Evolutionary conservation across 2,797 vertebrate species (phyloP).

Genomic region (Sebastes glaucus): DNA sequence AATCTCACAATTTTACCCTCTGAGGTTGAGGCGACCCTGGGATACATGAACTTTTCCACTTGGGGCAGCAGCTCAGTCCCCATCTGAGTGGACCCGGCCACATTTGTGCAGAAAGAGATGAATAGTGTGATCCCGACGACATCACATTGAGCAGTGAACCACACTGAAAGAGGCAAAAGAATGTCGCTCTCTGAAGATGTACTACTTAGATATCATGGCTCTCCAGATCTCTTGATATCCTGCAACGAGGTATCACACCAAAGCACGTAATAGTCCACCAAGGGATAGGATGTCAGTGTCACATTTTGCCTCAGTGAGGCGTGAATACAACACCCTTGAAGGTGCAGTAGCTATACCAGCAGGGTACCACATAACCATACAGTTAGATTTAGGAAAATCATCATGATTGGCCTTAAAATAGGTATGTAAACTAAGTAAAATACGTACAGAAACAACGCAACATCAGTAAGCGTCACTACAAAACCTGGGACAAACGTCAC

Average conservation of each 20-base stretch:
- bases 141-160: neutral
- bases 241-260: no score
- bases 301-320: rapidly evolving
- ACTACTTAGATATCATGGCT: slow-evolving; percentile 9
- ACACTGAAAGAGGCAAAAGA: neutral
- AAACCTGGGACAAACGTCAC: no score
- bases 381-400: no score
- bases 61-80: neutral
- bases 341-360: no score
- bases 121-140: neutral
- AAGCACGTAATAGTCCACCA: no score
- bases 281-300: no score
- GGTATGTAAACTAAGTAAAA: no score
- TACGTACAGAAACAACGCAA: no score
- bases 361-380: no score
- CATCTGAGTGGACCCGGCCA: neutral
- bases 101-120: neutral
- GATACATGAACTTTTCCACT: neutral
- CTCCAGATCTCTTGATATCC: slow-evolving; percentile 19
- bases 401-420: no score
- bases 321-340: no score
- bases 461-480: no score
- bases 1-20: slow-evolving; percentile 13
- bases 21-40: neutral
- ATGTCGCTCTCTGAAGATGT: slow-evolving; percentile 19